Conservation (phyloP, 2,888 invertebrate species). For the Myopa tessellatipennis region DNA sequence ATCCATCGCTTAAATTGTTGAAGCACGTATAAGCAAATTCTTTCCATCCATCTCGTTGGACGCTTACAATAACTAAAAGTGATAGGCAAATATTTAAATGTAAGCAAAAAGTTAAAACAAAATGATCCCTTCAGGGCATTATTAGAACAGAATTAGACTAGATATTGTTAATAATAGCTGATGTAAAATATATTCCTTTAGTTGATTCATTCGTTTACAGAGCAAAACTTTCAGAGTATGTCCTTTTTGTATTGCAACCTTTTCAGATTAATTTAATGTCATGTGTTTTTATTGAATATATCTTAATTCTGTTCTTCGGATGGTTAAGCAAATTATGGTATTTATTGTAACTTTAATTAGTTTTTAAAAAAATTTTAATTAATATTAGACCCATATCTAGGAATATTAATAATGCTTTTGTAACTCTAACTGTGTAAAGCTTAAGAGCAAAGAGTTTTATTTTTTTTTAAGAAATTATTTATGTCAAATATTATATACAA, state of each 20-base stretch:
- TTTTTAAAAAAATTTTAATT: conserved; percentile 5
- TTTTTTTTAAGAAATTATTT: conserved; percentile 45
- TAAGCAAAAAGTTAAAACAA: neutral
- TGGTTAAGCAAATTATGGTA: conserved; percentile 33
- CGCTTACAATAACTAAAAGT: neutral
- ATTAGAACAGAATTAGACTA: neutral
- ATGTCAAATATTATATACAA: conserved; percentile 42
- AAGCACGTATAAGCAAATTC: neutral
- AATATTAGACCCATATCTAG: neutral
- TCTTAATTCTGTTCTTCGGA: conserved; percentile 26
- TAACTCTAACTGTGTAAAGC: conserved; percentile 37
- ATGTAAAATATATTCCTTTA: neutral
- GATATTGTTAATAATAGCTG: neutral
- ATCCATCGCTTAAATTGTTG: neutral
- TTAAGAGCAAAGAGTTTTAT: conserved; percentile 35
- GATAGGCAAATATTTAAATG: conserved; percentile 1
- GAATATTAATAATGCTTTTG: conserved; percentile 21
- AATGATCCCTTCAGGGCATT: neutral
- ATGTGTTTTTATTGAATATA: conserved; percentile 18
- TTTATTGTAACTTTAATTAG: conserved; percentile 34
- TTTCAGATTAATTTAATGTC: conserved; percentile 2
- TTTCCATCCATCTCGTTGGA: neutral
- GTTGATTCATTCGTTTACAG: neutral
- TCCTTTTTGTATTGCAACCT: no score
- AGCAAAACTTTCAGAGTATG: neutral